Evolutionary conservation across 2,797 vertebrate genomes (phyloP).

Genomic region (Eidolon dupreanum): DNA sequence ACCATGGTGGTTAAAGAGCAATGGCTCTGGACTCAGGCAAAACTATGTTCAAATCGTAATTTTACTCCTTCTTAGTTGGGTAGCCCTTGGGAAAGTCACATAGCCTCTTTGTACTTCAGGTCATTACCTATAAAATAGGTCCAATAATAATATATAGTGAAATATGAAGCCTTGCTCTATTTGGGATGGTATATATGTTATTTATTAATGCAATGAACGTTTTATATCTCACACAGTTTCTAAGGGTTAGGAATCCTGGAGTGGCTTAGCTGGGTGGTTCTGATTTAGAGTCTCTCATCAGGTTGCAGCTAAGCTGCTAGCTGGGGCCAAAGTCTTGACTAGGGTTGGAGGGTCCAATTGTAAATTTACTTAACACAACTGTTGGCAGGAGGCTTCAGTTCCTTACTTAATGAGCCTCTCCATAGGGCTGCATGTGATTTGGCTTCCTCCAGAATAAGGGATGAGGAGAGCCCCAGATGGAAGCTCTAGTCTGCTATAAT

Average conservation of each 20-base stretch:
- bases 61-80: background rate
- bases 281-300: background rate
- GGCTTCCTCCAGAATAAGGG: background rate
- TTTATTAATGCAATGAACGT: background rate
- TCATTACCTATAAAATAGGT: background rate
- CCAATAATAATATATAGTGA: background rate
- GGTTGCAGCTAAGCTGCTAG: background rate
- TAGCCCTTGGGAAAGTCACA: background rate
- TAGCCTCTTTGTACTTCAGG: background rate
- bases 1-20: background rate
- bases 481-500: background rate
- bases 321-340: background rate
- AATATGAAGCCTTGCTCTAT: background rate
- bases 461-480: background rate
- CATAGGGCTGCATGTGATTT: background rate
- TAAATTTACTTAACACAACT: background rate
- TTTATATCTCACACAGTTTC: background rate
- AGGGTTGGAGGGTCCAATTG: background rate
- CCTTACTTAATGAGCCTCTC: background rate
- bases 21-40: background rate
- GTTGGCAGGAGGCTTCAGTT: background rate
- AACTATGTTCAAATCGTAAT: background rate
- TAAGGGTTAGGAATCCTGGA: background rate
- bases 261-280: background rate
- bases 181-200: background rate